Evolutionary conservation across 2,888 invertebrate genomes (phyloP), one percentile per base, ranked within the genome.

Genomic region (Spilosoma lubricipeda): DNA sequence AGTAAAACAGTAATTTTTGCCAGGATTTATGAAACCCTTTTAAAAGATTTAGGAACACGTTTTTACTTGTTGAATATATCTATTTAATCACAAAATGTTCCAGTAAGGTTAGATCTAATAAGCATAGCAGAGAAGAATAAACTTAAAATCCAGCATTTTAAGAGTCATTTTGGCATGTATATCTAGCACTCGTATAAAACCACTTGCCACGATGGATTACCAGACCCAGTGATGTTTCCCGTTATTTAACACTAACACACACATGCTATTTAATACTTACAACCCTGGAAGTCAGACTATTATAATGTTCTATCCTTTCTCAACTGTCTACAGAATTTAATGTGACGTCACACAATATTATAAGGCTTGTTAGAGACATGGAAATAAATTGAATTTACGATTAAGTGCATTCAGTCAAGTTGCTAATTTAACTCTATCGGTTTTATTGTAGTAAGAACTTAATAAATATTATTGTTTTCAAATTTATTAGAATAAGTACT

Each of bases 201-300:
- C 67, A 63, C 20, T 70, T 70, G 72, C 81, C 59, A 69, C 11
- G 78, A 76, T 36, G 9, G 63, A 72, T 70, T 48, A 71, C 42
- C 66, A 73, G 80, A 70, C 68, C 70, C 71, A 73, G 30, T 75
- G 52, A 56, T 56, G 52, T 8, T 69, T 23, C 59, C 42, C 39
- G 59, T 30, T 30, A 70, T 78, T 73, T 82, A 80, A 74, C 73
- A 76, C 81, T 84, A 82, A 82, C 82, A 80, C 79, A 84, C 81
- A 79, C 72, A 76, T 85, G 81, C 84, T 87, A 86, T 83, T 81
- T 85, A 85, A 83, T 85, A 86, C 83, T 82, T 87, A 89, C 87
- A 91, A 92, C 91, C 91, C 92, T 92, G 92, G 87, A 87, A 90
- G 86, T 91, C 91, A 91, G 91, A 92, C 91, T 90, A 91, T 90